These are phyloP conservation scores for Diglossa cyanea DNA, from an alignment of 2,797 vertebrate genomes.

Conservation along the genomic window DNA sequence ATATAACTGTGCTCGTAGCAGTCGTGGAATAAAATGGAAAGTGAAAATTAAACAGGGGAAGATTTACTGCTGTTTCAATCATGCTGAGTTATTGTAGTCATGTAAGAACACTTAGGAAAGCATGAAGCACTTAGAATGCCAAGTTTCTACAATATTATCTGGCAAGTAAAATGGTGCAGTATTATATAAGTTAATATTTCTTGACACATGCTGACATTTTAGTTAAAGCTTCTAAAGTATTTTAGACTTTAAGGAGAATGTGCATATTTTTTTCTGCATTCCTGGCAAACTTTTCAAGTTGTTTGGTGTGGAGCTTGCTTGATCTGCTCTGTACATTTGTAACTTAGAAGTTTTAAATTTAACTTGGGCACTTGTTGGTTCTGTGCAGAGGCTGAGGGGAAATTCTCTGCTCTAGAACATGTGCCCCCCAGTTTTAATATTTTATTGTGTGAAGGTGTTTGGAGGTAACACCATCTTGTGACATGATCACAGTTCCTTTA, in stretches of 20 bases:
- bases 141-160: neutral
- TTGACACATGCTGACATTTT: conserved; percentile 24
- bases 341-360: neutral
- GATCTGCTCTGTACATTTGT: neutral
- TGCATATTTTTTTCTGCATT: neutral
- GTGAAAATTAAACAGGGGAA: conserved; percentile 39
- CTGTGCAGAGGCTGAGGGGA: neutral
- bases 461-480: neutral
- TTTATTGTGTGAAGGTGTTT: neutral
- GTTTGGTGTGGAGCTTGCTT: neutral
- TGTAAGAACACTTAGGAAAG: conserved; percentile 45
- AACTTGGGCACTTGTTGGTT: neutral
- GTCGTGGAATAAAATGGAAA: neutral
- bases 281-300: neutral
- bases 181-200: conserved; percentile 37
- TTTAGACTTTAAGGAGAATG: conserved; percentile 7
- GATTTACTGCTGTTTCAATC: conserved; percentile 36
- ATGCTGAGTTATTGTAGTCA: conserved; percentile 39
- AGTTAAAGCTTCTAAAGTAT: conserved; percentile 28
- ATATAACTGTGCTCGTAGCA: neutral
- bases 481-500: neutral
- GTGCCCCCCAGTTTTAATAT: neutral
- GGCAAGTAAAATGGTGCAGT: neutral
- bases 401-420: neutral
- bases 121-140: conserved; percentile 10